Evolutionary conservation across 2,797 vertebrate genomes (phyloP), one percentile per base, ranked within the genome.

Genomic region (Amblyraja radiata): DNA sequence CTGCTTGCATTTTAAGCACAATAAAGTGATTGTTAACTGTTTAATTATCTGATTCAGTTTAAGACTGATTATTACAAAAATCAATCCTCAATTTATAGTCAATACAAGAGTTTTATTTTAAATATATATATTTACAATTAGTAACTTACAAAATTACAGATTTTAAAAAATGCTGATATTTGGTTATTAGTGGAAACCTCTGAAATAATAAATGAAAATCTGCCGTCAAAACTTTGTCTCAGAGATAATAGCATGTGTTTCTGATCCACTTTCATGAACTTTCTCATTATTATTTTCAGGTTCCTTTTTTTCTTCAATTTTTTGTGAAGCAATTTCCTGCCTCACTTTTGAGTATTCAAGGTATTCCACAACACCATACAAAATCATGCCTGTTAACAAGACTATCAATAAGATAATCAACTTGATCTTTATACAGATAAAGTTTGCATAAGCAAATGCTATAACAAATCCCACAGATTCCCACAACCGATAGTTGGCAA

Each of bases 401-500:
- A 98, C 94, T 0, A 94, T 94, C 93, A 98, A 77, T 28, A 99
- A 94, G 73, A 99, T 95, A 94, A 97, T 98, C 23, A 99, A 95
- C 94, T 99, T 99, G 93, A 96, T 93, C 93, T 96, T 96, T 93
- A 98, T 95, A 0, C 98, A 98, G 73, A 99, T 16, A 94, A 96
- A 97, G 0, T 96, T 97, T 95, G 98, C 99, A 95, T 98, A 99
- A 9, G 97, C 98, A 23, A 98, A 99, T 74, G 98, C 97, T 0
- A 98, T 96, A 18, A 98, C 98, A 23, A 98, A 99, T 0, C 98
- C 98, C 9, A 98, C 88, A 0, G 98, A 99, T 94, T 99, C 98
- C 97, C 98, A 98, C 94, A 99, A 98, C 18, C 98, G 97, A 94
- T 98, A 99, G 95, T 97, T 99, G 93, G 98, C 97, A 58, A 99